These are phyloP conservation scores for Caenorhabditis virilis DNA, from an alignment of 2,888 invertebrate species.

Conservation along the genomic window DNA sequence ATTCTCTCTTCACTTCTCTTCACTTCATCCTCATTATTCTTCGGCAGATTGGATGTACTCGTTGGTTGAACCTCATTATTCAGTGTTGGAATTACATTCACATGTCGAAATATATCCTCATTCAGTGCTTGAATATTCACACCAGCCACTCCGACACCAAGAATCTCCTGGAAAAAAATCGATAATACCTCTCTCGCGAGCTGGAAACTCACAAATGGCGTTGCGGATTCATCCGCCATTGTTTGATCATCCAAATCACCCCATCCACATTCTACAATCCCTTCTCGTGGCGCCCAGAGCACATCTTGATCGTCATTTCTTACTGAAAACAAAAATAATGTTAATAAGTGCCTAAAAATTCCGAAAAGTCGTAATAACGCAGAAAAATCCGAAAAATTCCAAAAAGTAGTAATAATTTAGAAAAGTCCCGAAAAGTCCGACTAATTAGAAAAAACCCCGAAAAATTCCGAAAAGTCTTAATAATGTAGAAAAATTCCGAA, in stretches of 20 bases:
- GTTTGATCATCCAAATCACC: slow-evolving; percentile 24
- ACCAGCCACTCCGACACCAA: slow-evolving; percentile 10
- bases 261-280: slow-evolving; percentile 46
- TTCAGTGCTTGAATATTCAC: slow-evolving; percentile 22
- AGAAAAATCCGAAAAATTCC: no score
- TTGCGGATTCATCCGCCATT: not conserved
- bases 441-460: no score
- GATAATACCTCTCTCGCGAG: not conserved
- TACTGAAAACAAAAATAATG: not conserved
- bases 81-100: slow-evolving; percentile 10
- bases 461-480: no score
- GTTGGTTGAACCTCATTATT: slow-evolving; percentile 1
- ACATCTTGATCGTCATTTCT: not conserved
- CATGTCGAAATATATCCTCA: slow-evolving; percentile 28
- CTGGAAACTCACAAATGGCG: slow-evolving; percentile 37
- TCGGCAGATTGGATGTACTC: not conserved
- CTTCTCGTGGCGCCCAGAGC: slow-evolving; percentile 14
- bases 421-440: no score
- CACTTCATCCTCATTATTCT: slow-evolving; percentile 5
- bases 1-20: slow-evolving; percentile 9
- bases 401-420: no score
- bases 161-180: slow-evolving; percentile 22
- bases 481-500: no score
- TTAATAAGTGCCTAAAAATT: no score
- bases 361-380: no score